phyloP scores from a whole-genome alignment of 2,888 invertebrate genomes.

The Allolobophora icterica region DNA sequence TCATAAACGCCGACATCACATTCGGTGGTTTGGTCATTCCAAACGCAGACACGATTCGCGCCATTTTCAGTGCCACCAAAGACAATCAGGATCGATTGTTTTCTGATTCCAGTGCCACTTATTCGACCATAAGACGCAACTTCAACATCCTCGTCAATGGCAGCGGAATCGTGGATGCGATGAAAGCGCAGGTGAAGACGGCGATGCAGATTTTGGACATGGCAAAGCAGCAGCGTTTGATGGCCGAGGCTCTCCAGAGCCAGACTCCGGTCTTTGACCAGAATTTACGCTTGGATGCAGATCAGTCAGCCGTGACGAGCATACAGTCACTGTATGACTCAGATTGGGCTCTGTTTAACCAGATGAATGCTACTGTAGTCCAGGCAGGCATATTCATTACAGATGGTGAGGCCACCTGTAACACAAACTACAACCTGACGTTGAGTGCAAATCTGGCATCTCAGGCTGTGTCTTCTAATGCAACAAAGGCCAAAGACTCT shows the following conservation, averaged over 20 bases:
- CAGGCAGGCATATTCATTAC: neutral
- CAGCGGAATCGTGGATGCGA: neutral
- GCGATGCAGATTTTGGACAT: neutral
- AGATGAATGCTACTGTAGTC: neutral
- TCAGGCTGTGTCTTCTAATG: neutral
- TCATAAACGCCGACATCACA: neutral
- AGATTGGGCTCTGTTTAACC: neutral
- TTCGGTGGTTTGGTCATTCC: neutral
- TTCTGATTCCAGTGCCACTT: neutral
- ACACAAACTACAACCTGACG: neutral
- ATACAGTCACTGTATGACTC: neutral
- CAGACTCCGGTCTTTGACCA: neutral
- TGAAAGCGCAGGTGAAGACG: neutral
- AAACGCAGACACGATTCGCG: neutral
- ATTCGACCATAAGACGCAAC: neutral
- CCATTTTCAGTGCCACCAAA: neutral
- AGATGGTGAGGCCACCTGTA: neutral
- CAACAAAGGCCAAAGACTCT: neutral
- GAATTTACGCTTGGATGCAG: neutral
- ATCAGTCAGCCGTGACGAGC: neutral
- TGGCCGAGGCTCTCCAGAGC: neutral
- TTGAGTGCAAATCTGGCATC: neutral
- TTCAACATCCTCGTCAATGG: conserved; percentile 26
- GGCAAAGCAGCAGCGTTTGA: neutral
- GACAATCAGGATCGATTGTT: neutral